Evolutionary conservation across 2,797 vertebrate genomes (phyloP).

Genomic region (Novumbra hubbsi): DNA sequence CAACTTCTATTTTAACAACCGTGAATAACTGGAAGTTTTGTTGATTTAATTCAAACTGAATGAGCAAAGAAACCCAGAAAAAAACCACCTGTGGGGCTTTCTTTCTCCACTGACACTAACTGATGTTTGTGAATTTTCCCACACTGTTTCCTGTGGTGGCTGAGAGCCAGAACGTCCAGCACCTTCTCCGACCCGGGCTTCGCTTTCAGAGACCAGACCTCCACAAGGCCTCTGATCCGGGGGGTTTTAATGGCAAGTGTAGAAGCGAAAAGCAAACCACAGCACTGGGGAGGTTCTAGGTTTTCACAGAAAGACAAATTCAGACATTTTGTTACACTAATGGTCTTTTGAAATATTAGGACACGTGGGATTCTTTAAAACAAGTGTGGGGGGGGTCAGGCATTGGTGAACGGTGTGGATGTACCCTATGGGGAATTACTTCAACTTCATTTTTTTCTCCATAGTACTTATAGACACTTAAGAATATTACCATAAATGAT

Average conservation of each 20-base stretch:
- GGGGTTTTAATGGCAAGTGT: slow-evolving; percentile 93
- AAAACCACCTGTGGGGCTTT: slow-evolving; percentile 68
- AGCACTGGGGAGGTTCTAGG: background rate
- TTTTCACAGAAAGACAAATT: too few relatives aligned
- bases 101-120: slow-evolving; percentile 69
- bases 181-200: slow-evolving; percentile 82
- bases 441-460: background rate
- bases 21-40: background rate
- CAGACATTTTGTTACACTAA: slow-evolving; percentile 72
- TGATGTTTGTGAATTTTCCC: slow-evolving; percentile 88
- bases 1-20: background rate
- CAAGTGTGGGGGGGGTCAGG: too few relatives aligned
- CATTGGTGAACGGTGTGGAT: too few relatives aligned
- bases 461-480: background rate
- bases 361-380: too few relatives aligned
- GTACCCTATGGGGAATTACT: background rate
- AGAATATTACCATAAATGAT: background rate
- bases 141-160: slow-evolving; percentile 85
- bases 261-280: slow-evolving; percentile 72
- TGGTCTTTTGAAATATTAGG: too few relatives aligned
- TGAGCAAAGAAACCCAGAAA: slow-evolving; percentile 69
- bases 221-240: slow-evolving; percentile 85
- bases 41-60: background rate
- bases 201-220: slow-evolving; percentile 88
- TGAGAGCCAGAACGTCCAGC: slow-evolving; percentile 87